phyloP scores from a whole-genome alignment of 2,888 invertebrate species.

The Xestia xanthographa region DNA sequence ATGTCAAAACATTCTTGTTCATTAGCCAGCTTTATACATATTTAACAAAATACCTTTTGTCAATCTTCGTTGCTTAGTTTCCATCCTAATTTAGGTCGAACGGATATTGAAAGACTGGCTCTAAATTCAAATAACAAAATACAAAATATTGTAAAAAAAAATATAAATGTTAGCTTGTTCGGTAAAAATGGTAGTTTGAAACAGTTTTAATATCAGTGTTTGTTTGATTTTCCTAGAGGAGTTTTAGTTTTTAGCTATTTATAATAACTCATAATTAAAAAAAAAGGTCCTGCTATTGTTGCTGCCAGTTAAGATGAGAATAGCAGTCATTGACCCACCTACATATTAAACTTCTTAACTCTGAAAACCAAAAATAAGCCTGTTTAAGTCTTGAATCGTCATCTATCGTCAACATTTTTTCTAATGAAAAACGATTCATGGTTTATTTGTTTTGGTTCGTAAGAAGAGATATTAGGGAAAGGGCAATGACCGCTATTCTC shows the following conservation, averaged over 20 bases:
- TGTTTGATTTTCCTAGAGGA: not conserved
- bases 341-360: no score
- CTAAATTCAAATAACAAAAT: conserved; percentile 1
- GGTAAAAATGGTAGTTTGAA: not conserved
- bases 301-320: no score
- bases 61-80: not conserved
- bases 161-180: not conserved
- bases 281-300: not conserved
- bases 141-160: conserved; percentile 17
- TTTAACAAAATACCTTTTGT: not conserved
- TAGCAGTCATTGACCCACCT: no score
- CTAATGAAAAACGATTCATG: no score
- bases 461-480: no score
- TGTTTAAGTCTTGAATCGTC: no score
- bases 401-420: no score
- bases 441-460: no score
- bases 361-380: no score
- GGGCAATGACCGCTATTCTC: no score
- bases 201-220: conserved; percentile 12
- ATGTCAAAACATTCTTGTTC: conserved; percentile 14
- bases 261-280: not conserved
- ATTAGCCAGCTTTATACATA: conserved; percentile 4
- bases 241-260: not conserved
- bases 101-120: conserved; percentile 32
- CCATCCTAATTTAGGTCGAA: conserved; percentile 12